These are phyloP conservation scores for Eilema sororculum DNA, from an alignment of 2,888 invertebrate genomes.

Conservation along the genomic window DNA sequence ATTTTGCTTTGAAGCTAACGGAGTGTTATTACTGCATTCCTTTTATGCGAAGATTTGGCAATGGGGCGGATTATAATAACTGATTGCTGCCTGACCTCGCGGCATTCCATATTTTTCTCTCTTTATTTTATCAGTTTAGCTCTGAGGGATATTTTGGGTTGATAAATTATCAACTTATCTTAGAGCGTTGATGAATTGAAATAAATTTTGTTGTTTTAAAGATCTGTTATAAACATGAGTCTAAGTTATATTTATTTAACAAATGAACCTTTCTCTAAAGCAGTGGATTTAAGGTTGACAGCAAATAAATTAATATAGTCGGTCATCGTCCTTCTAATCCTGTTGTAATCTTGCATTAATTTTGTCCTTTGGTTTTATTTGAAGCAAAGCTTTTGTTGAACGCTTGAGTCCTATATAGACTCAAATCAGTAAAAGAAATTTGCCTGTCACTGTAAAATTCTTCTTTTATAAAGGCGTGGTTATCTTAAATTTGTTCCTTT, in stretches of 20 bases:
- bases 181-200: constrained; percentile 37
- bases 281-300: constrained; percentile 7
- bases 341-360: constrained; percentile 3
- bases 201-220: constrained; percentile 33
- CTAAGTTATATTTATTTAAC: not conserved
- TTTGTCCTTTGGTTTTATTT: not conserved
- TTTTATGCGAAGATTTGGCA: constrained; percentile 48
- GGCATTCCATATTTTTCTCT: constrained; percentile 28
- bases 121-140: constrained; percentile 37
- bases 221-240: constrained; percentile 15
- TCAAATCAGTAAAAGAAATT: not conserved
- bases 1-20: constrained; percentile 48
- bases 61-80: constrained; percentile 50
- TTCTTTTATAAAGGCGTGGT: too few species aligned
- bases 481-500: too few species aligned
- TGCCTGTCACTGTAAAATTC: not conserved
- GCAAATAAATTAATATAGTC: constrained; percentile 9
- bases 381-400: not conserved
- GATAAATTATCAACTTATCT: constrained; percentile 46
- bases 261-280: constrained; percentile 5
- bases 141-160: not conserved
- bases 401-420: too few species aligned
- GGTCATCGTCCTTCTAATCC: constrained; percentile 8
- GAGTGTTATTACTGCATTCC: constrained; percentile 49
- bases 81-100: constrained; percentile 50